Percentiles rank a stretch among this genome's conserved stretches.
Evolutionary conservation across 2,113 vertebrate genomes (phyloP).

Genomic region (Sclerurus mexicanus): DNA sequence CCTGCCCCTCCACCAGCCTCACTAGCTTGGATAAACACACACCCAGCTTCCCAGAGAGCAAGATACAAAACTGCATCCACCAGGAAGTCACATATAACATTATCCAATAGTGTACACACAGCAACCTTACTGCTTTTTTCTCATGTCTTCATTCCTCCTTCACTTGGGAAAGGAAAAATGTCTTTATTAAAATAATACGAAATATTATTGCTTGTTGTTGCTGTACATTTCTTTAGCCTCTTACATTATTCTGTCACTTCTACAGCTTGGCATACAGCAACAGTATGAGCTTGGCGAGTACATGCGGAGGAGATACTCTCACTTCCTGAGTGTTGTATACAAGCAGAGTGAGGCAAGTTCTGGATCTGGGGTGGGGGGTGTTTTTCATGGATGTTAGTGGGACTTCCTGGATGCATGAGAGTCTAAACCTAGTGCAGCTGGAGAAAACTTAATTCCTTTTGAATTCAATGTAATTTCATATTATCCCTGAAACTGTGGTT

Average conservation of each 20-base stretch:
- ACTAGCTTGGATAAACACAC: not conserved
- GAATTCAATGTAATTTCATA: not conserved
- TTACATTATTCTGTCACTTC: conserved; percentile 14
- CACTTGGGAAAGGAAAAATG: not conserved
- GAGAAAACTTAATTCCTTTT: not conserved
- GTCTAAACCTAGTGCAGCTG: not conserved
- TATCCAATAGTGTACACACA: not conserved
- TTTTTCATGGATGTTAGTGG: not conserved
- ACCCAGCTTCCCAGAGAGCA: not conserved
- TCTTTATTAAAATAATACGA: not conserved
- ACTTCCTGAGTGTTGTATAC: conserved; percentile 73
- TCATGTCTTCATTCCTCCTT: not conserved
- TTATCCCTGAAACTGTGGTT: not conserved
- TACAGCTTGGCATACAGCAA: conserved; percentile 81
- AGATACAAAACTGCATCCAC: not conserved
- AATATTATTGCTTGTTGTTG: not conserved
- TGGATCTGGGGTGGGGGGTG: not conserved
- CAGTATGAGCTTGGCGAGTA: conserved; percentile 81
- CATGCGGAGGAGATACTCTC: conserved; percentile 73
- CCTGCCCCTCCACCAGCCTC: not conserved
- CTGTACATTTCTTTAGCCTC: not conserved
- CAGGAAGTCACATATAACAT: not conserved
- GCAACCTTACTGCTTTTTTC: not conserved
- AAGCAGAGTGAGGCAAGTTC: conserved; percentile 75
- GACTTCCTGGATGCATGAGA: not conserved